These are phyloP conservation scores for Rhagoletis zephyria DNA, from an alignment of 1,140 invertebrate species.

Conservation along the genomic window DNA sequence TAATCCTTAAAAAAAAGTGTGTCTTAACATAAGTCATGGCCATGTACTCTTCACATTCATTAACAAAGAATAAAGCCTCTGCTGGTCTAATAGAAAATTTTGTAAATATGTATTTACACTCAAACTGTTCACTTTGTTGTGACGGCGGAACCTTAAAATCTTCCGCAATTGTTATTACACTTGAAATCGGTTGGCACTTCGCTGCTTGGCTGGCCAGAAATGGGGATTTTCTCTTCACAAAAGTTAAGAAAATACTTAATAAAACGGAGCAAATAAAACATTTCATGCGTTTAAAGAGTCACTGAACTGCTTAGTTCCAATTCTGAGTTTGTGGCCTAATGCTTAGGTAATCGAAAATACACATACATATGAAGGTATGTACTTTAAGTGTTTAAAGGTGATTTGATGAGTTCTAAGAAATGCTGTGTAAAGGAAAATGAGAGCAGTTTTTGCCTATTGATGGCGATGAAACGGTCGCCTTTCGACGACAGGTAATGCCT, in stretches of 20 bases:
- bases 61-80: neutral
- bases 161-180: neutral
- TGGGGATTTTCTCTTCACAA: neutral
- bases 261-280: neutral
- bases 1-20: neutral
- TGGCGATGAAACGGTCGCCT: no score
- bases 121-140: neutral
- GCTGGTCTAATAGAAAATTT: neutral
- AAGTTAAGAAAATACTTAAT: neutral
- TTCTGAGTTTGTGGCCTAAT: neutral
- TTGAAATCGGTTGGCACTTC: neutral
- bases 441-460: neutral
- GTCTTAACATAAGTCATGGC: neutral
- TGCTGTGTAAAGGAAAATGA: neutral
- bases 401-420: neutral
- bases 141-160: neutral
- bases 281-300: neutral
- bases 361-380: neutral
- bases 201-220: neutral
- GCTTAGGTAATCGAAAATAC: neutral
- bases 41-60: neutral
- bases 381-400: neutral
- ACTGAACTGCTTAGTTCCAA: constrained; percentile 29
- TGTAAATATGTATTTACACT: constrained; percentile 29
- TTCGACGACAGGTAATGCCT: no score